Conservation (phyloP, 2,113 vertebrate species). For the Elanus axillaris region DNA sequence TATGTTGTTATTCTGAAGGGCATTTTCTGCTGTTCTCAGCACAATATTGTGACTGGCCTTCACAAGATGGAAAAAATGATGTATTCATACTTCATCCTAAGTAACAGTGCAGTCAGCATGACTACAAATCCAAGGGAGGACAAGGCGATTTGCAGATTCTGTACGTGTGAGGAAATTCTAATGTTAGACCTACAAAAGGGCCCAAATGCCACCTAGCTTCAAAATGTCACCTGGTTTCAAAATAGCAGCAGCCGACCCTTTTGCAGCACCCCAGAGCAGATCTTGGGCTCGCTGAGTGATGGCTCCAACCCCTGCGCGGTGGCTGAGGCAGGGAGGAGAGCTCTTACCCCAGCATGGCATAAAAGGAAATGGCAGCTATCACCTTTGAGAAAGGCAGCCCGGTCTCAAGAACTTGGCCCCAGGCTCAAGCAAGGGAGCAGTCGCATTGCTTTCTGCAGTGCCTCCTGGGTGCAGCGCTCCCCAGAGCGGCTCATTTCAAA, state of each 20-base stretch:
- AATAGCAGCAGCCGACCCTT: not conserved
- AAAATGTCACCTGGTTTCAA: not conserved
- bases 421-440: not conserved
- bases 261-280: not conserved
- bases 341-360: not conserved
- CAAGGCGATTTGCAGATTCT: not conserved
- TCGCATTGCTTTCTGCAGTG: not conserved
- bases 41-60: slow-evolving; percentile 12
- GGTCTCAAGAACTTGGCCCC: not conserved
- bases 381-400: not conserved
- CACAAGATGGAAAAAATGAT: slow-evolving; percentile 2
- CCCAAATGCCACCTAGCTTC: not conserved
- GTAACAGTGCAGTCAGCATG: not conserved
- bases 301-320: accelerated
- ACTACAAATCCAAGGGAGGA: not conserved
- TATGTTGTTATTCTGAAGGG: slow-evolving; percentile 32
- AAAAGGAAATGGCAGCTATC: not conserved
- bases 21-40: slow-evolving; percentile 49
- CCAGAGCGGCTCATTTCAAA: not conserved
- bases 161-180: not conserved
- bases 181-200: not conserved
- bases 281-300: not conserved
- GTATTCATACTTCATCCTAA: not conserved
- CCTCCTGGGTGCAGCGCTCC: not conserved
- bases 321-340: not conserved